A percentile compares a stretch with the other conserved stretches of the same genome.
Conservation (phyloP, 2,888 invertebrate species). For the Hemistola chrysoprasaria region DNA sequence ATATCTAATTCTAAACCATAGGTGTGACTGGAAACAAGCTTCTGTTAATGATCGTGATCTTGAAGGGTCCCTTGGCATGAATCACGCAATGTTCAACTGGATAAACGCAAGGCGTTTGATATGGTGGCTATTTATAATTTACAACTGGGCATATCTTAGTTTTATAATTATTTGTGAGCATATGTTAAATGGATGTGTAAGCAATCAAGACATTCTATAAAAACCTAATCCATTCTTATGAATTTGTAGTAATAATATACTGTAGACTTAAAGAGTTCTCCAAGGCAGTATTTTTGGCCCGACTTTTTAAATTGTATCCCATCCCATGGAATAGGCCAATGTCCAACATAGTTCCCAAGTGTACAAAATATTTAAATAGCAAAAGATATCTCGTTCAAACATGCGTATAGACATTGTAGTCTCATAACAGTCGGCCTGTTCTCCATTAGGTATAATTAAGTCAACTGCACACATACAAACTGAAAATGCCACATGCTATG, state of each 20-base stretch:
- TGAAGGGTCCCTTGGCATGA: neutral
- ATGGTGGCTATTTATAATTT: neutral
- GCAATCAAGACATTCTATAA: too few relatives aligned
- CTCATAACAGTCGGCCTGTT: neutral
- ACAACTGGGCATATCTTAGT: neutral
- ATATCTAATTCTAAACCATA: slow-evolving; percentile 3
- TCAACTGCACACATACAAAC: slow-evolving; percentile 7
- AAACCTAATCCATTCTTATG: too few relatives aligned
- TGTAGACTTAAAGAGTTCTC: neutral
- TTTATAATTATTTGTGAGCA: neutral
- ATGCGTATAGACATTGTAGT: too few relatives aligned
- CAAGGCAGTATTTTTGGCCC: neutral
- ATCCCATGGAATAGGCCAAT: too few relatives aligned
- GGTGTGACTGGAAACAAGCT: slow-evolving; percentile 1
- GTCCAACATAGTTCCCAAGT: too few relatives aligned
- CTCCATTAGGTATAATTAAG: slow-evolving; percentile 7
- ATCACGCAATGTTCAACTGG: too few relatives aligned
- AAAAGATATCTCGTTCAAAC: too few relatives aligned
- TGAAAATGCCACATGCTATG: slow-evolving; percentile 11
- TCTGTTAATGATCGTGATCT: slow-evolving; percentile 2
- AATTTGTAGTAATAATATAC: too few relatives aligned
- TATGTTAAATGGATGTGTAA: too few relatives aligned
- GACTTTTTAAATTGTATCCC: neutral
- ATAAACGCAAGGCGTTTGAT: neutral
- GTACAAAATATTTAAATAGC: too few relatives aligned